Base-by-base conservation (phyloP, 2,797 vertebrate species). In the Sebastes reedi region DNA sequence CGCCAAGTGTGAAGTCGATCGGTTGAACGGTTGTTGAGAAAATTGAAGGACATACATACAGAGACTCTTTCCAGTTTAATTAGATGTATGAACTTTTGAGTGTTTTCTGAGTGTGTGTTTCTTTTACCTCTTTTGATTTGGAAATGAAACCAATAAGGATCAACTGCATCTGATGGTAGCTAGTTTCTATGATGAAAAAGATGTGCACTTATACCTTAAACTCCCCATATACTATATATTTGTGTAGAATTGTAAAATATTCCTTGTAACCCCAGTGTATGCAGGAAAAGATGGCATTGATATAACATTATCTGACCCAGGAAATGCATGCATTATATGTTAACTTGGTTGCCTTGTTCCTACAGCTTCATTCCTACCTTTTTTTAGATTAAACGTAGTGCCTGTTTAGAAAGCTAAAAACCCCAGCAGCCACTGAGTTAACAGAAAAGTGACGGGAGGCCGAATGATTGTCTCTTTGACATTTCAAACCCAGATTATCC, bases 401-500 rank as follows among this genome's bases (percentile, higher is more conserved):
- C 25, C 6, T 62, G 52, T 58, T 80, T 9, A 52, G 10, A 69
- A 32, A 27, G 13, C 62, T 24, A 60, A 29, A 27, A 34, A n/a
- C 13, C 11, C 27, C 65, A 55, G 32, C 66, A 54, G 39, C 67
- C 30, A 55, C 13, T 73, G 72, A 70, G 16, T 22, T 75, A 42
- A 71, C 36, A 70, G 29, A 69, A 8, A 75, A 22, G 24, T 74
- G 20, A 71, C 39, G 55, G 27, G 30, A 70, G 11, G 72, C 25
- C 61, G 34, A 60, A 27, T 80, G 56, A 82, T 77, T 80, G 50
- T 82, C 61, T 75, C 67, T 72, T 67, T 62, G 64, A 72, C 25
- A 52, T 80, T 79, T 85, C 64, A 76, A 74, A 79, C 52, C 39
- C 20, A 81, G 76, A 81, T 85, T 88, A 77, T 82, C 64, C 56